Conservation (phyloP, 2,888 invertebrate species). For the Leptothorax acervorum region DNA sequence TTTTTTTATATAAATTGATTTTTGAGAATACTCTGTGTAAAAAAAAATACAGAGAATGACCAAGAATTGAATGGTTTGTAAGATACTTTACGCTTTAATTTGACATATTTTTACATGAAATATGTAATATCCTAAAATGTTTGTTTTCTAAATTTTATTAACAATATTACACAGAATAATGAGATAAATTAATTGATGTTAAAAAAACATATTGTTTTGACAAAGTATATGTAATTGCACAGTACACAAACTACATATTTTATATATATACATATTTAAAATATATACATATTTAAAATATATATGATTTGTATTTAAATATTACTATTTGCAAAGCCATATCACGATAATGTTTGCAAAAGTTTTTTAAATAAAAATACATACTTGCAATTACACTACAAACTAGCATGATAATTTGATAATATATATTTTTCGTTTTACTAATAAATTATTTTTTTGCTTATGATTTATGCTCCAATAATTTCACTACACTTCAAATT, state of each 20-base stretch:
- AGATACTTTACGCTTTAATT: background rate
- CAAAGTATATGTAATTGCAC: conserved; percentile 1
- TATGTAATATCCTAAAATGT: background rate
- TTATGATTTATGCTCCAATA: conserved; percentile 20
- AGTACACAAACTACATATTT: background rate
- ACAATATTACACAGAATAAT: background rate
- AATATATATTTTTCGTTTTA: background rate
- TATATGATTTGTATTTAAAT: background rate
- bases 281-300: background rate
- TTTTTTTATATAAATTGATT: background rate
- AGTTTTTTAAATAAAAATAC: background rate
- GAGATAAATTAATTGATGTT: background rate
- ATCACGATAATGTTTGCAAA: background rate
- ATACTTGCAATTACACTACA: background rate
- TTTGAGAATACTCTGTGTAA: background rate
- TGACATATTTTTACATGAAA: background rate
- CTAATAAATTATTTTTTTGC: conserved; percentile 20
- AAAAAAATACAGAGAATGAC: background rate
- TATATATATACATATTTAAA: too few species aligned
- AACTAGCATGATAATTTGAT: background rate
- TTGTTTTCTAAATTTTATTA: background rate
- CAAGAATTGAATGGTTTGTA: background rate
- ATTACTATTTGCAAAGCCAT: background rate
- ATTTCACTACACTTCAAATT: conserved; percentile 3
- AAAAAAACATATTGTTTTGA: background rate